phyloP scores from a whole-genome alignment of 2,113 vertebrate genomes.

The Nerophis lumbriciformis region DNA sequence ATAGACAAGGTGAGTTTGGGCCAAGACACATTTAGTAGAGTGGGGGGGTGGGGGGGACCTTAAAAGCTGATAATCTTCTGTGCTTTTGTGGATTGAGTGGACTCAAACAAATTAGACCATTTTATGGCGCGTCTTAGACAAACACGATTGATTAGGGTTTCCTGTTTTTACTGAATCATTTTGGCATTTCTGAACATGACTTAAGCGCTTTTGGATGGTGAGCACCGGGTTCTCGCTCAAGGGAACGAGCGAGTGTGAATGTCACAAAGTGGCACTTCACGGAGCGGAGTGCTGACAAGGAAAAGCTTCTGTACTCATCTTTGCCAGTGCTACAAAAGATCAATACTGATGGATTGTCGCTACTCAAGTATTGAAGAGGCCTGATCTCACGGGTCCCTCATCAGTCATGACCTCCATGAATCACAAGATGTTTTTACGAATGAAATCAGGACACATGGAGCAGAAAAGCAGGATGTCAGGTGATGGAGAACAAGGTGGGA shows the following conservation, averaged over 20 bases:
- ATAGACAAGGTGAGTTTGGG: conserved; percentile 57
- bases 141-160: conserved; percentile 12
- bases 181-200: conserved; percentile 12
- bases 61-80: conserved; percentile 42
- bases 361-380: conserved; percentile 32
- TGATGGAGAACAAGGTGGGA: not conserved
- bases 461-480: not conserved
- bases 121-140: conserved; percentile 7
- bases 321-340: conserved; percentile 38
- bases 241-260: conserved; percentile 46
- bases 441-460: not conserved
- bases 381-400: conserved; percentile 30
- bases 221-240: conserved; percentile 29
- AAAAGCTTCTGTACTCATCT: conserved; percentile 63
- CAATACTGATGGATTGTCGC: conserved; percentile 52
- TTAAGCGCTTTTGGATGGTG: not conserved
- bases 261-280: conserved; percentile 56
- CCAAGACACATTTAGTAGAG: conserved; percentile 26
- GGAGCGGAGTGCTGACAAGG: conserved; percentile 51
- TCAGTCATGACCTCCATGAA: conserved; percentile 22
- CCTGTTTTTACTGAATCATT: not conserved
- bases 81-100: conserved; percentile 10
- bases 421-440: conserved; percentile 10
- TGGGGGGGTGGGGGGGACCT: not conserved
- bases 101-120: conserved; percentile 20